phyloP scores from a whole-genome alignment of 2,113 vertebrate genomes.

The Casuarius casuarius region DNA sequence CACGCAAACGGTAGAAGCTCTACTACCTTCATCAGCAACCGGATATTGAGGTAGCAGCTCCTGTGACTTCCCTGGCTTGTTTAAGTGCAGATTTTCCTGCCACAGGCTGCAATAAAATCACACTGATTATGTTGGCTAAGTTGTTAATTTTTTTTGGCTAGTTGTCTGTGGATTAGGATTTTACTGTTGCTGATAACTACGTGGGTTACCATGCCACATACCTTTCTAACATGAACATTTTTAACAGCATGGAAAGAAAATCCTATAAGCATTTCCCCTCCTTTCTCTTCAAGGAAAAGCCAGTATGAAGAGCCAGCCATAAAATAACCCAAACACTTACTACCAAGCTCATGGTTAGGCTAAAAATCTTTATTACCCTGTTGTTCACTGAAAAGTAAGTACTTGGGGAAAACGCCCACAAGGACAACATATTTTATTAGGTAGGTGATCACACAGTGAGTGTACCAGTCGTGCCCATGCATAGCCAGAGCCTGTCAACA shows the following conservation, averaged over 20 bases:
- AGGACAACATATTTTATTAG: not conserved
- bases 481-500: not conserved
- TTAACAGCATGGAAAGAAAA: not conserved
- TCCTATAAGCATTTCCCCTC: not conserved
- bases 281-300: not conserved
- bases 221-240: not conserved
- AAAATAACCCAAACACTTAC: not conserved
- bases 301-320: rapidly evolving
- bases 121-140: not conserved
- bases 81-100: not conserved
- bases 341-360: not conserved
- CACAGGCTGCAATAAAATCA: not conserved
- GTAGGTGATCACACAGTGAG: not conserved
- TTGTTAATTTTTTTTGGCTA: not conserved
- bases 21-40: not conserved
- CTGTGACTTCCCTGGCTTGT: not conserved
- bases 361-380: not conserved
- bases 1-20: not conserved
- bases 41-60: not conserved
- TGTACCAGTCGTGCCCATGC: not conserved
- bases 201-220: not conserved
- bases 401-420: not conserved
- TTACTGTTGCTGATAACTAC: rapidly evolving
- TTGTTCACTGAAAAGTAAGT: not conserved
- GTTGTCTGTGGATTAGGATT: not conserved